These are phyloP conservation scores for Enteromius fasciolatus DNA, from an alignment of 2,797 vertebrate genomes.

Conservation along the genomic window DNA sequence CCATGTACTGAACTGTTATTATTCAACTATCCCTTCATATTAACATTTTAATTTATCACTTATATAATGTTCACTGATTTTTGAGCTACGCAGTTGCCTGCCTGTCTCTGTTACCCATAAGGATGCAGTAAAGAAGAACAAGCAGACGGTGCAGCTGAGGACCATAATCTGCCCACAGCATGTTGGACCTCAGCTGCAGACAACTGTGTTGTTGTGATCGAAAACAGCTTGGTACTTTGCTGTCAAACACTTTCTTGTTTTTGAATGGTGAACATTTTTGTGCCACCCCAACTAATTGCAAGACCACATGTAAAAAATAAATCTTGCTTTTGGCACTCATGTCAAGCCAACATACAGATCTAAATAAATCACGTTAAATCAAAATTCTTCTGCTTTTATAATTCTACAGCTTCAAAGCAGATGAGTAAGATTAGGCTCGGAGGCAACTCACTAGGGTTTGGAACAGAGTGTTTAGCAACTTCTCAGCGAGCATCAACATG, in stretches of 20 bases:
- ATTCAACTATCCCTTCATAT: too few species aligned
- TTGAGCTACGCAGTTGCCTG: too few species aligned
- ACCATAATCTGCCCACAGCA: too few species aligned
- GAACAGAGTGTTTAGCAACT: background rate
- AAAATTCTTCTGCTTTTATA: background rate
- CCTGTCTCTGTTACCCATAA: too few species aligned
- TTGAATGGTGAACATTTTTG: background rate
- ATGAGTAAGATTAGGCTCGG: background rate
- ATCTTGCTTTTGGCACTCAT: background rate
- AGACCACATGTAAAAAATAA: background rate
- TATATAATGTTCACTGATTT: too few species aligned
- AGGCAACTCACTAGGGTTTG: background rate
- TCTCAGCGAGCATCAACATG: constrained; percentile 8
- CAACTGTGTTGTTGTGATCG: too few species aligned
- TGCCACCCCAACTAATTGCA: background rate
- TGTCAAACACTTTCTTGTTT: background rate
- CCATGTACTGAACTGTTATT: too few species aligned
- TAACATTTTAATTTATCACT: too few species aligned
- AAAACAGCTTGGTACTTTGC: background rate
- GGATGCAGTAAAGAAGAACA: too few species aligned
- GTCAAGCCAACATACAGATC: background rate
- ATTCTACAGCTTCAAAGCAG: background rate
- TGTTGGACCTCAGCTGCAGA: too few species aligned
- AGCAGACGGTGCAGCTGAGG: too few species aligned
- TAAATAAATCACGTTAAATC: background rate